Percentiles rank a stretch among this genome's conserved stretches.
Conservation (phyloP, 2,888 invertebrate species). For the Brachyopa scutellaris region DNA sequence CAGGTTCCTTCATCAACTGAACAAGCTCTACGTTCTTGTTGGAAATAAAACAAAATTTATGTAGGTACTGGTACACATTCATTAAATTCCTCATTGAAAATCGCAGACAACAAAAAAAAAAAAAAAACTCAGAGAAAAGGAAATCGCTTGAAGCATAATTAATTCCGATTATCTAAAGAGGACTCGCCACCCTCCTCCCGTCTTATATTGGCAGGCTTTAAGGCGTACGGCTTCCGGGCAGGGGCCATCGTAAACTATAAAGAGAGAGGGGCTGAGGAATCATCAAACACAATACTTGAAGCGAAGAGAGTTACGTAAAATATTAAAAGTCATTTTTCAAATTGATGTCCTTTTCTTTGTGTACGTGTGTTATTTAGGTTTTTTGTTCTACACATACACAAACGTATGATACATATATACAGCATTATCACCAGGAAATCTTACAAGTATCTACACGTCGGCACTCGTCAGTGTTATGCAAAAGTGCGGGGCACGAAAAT, state of each 20-base stretch:
- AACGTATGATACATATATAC: neutral
- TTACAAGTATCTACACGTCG: too few species aligned
- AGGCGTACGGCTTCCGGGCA: neutral
- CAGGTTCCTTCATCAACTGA: too few species aligned
- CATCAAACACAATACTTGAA: conserved; percentile 7
- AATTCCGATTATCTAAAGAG: conserved; percentile 32
- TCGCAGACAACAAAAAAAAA: neutral
- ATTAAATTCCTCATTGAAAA: conserved; percentile 13
- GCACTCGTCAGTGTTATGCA: neutral
- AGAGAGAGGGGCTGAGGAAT: neutral
- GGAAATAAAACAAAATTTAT: too few species aligned
- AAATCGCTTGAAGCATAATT: conserved; percentile 38
- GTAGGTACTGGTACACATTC: neutral
- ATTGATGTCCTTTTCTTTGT: neutral
- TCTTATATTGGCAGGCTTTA: neutral
- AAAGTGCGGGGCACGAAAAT: too few species aligned
- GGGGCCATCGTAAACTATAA: neutral
- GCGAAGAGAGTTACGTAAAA: conserved; percentile 26
- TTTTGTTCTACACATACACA: neutral
- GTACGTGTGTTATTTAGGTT: neutral
- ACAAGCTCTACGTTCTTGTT: too few species aligned
- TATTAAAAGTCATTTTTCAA: conserved; percentile 16
- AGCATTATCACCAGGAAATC: neutral
- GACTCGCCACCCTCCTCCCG: neutral
- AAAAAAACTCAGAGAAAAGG: neutral